Percentiles rank a stretch among this genome's conserved stretches.
Evolutionary conservation across 2,113 vertebrate genomes (phyloP).

Genomic region (Lamprologus speciosus): DNA sequence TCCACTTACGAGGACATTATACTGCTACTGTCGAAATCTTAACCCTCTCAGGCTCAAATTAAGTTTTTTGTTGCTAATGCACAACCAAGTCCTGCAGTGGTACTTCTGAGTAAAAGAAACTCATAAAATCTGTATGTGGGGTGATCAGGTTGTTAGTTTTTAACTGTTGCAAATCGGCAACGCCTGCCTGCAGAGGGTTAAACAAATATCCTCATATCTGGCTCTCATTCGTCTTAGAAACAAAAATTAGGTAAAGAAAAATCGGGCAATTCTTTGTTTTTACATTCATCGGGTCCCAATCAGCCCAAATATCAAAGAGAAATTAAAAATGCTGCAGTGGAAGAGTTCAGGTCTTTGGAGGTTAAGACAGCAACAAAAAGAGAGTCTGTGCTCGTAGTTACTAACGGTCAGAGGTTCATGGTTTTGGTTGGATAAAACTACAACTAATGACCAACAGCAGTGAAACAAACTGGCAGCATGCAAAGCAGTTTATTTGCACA

Average conservation of each 20-base stretch:
- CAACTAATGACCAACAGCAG: not conserved
- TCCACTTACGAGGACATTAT: rapidly evolving
- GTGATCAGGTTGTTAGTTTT: too few species aligned
- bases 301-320: not conserved
- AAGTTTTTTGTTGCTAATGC: too few species aligned
- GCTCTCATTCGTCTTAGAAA: too few species aligned
- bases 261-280: not conserved
- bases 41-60: too few species aligned
- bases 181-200: too few species aligned
- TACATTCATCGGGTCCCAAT: not conserved
- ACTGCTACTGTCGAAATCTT: too few species aligned
- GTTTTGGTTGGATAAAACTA: not conserved
- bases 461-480: rapidly evolving
- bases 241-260: too few species aligned
- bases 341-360: not conserved
- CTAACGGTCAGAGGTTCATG: not conserved
- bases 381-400: not conserved
- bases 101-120: too few species aligned
- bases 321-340: not conserved
- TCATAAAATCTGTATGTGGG: too few species aligned
- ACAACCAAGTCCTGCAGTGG: too few species aligned
- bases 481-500: not conserved
- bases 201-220: too few species aligned
- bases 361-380: not conserved
- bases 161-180: too few species aligned